Evolutionary conservation across 2,888 invertebrate species (phyloP).

Genomic region (Rotaria socialis): DNA sequence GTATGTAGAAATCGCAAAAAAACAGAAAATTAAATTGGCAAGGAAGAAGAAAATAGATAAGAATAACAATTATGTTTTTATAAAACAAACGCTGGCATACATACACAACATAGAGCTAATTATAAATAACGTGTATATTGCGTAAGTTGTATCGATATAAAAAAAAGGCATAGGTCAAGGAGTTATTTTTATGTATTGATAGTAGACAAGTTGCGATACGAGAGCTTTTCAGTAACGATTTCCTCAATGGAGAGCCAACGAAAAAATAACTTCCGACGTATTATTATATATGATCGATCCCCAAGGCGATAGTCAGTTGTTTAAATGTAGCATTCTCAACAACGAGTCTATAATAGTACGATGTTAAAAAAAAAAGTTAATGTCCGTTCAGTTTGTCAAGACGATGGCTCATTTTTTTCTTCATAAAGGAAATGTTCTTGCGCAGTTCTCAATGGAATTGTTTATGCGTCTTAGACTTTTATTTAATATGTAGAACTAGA

Average conservation of each 20-base stretch:
- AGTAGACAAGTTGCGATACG: not conserved
- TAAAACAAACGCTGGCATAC: not conserved
- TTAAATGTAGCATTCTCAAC: not conserved
- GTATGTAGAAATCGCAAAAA: not conserved
- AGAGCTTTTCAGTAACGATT: not conserved
- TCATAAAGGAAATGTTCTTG: not conserved
- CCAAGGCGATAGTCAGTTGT: not conserved
- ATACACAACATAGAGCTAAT: not conserved
- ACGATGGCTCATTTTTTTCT: not conserved
- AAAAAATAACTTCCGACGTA: not conserved
- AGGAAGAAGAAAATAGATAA: not conserved
- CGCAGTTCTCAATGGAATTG: not conserved
- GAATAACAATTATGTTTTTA: not conserved
- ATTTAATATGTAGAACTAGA: not conserved
- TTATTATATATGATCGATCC: not conserved
- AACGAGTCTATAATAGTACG: not conserved
- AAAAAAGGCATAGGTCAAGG: not conserved
- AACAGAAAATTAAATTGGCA: not conserved
- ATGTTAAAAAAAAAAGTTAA: not conserved
- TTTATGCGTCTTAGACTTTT: not conserved
- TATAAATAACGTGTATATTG: not conserved
- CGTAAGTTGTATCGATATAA: slow-evolving; percentile 6
- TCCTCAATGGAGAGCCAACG: not conserved
- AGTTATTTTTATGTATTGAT: not conserved
- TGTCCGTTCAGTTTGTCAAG: not conserved